Base-by-base conservation (phyloP, 2,888 invertebrate species). In the Mythimna ferrago region DNA sequence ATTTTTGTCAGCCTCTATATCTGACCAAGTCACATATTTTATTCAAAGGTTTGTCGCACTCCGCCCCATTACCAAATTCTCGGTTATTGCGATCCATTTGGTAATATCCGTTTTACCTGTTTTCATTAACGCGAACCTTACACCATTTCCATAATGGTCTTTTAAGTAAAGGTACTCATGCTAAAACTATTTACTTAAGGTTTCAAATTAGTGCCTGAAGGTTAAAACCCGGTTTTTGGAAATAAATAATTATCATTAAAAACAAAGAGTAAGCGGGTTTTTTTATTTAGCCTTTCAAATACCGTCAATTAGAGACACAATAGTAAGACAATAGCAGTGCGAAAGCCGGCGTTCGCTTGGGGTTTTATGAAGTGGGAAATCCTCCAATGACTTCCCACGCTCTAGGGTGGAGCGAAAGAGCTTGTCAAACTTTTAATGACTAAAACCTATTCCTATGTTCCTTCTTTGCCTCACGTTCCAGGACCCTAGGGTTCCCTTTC, bases 21-120 rank as follows among this genome's bases (percentile, higher is more conserved):
- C 71, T 70, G 62, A 48, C 48, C 48, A 71, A 70, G 53, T 62
- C 58, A 66, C 38, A 78, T 83, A 63, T 71, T 69, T 73, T 74
- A 81, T 76, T 71, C 14, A 73, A 71, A 73, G 63, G 54, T 56
- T 38, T 41, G 71, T 61, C 75, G 66, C 60, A 71, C 61, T 79
- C 67, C 66, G 70, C 70, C 67, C 70, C 5, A 78, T 79, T 78
- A 84, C 78, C 84, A 71, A 87, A 85, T 80, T 84, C 79, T 84
- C 57, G 41, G 70, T 57, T 62, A 64, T 71, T 71, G 60, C 65
- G 53, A 73, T 76, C 16, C 56, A 73, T 87, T 84, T 82, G 70
- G 87, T 80, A 88, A 87, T 82, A 88, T 88, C 86, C 86, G 86
- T 82, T 85, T 80, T 81, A 84, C 81, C 72, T 74, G 73, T 83